Percentiles rank a stretch among this genome's conserved stretches.
Evolutionary conservation across 2,113 vertebrate species (phyloP).

Genomic region (Steatornis caripensis): DNA sequence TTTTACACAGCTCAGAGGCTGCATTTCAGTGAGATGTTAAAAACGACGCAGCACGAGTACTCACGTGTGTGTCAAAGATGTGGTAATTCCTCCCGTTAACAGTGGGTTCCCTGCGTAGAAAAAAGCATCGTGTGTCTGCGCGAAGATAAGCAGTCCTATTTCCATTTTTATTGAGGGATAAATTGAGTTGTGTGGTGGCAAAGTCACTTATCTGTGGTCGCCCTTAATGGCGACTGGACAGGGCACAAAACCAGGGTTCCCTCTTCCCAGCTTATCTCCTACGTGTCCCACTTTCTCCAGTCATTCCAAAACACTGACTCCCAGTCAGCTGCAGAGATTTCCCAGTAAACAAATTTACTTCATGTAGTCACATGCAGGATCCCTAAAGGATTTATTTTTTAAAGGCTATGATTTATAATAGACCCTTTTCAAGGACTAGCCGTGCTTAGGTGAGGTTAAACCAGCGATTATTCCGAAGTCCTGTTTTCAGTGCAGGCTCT

Average conservation of each 20-base stretch:
- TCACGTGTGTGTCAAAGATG: background rate
- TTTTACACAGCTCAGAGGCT: background rate
- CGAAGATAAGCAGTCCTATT: constrained; percentile 21
- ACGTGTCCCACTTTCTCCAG: background rate
- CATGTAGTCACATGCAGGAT: constrained; percentile 37
- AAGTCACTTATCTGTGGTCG: background rate
- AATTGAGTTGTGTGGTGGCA: background rate
- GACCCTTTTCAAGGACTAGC: constrained; percentile 49
- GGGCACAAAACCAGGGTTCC: background rate
- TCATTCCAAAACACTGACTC: constrained; percentile 15
- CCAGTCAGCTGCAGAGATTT: constrained; percentile 45
- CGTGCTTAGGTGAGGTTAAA: constrained; percentile 68
- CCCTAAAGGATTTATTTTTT: constrained; percentile 35
- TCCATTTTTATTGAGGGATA: constrained; percentile 37
- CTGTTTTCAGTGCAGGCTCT: constrained; percentile 66
- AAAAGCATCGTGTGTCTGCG: background rate
- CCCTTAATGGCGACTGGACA: background rate
- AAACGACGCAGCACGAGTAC: accelerated
- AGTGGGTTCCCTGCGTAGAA: background rate
- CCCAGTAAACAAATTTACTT: constrained; percentile 50
- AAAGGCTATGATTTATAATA: constrained; percentile 53
- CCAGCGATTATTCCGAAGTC: constrained; percentile 25
- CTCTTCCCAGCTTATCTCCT: constrained; percentile 7
- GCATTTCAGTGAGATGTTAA: background rate
- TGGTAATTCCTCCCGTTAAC: background rate